Percentiles rank a stretch among this genome's conserved stretches.
These are phyloP conservation scores for Phylloscopus trochilus DNA, from an alignment of 2,113 vertebrate genomes.

Conservation along the genomic window DNA sequence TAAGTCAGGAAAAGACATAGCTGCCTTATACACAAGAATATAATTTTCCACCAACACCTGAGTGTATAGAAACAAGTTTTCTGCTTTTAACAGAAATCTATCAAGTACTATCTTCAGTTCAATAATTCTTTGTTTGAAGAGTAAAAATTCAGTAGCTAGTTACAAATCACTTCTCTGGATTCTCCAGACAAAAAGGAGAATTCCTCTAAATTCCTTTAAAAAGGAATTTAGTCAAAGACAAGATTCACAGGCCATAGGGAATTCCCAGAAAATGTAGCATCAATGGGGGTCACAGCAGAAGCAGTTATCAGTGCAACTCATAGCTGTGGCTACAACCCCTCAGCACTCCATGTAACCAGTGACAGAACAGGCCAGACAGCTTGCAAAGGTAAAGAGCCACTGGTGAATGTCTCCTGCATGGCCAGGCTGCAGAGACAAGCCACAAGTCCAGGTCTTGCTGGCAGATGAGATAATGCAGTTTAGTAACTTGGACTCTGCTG, in stretches of 20 bases:
- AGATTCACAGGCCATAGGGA: background rate
- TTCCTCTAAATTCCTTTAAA: background rate
- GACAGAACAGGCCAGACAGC: background rate
- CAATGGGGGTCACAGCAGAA: background rate
- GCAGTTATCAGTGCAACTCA: background rate
- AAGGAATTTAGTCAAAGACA: background rate
- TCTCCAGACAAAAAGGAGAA: background rate
- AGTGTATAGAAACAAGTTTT: background rate
- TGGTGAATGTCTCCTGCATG: background rate
- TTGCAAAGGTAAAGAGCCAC: background rate
- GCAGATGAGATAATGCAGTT: background rate
- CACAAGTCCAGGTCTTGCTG: background rate
- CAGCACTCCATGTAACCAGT: background rate
- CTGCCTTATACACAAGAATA: background rate
- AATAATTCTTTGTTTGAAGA: background rate
- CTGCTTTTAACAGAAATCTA: background rate
- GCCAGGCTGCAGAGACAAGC: background rate
- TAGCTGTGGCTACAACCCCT: background rate
- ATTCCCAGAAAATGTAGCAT: background rate
- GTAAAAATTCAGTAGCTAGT: background rate
- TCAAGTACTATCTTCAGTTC: background rate
- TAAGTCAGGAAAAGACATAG: background rate
- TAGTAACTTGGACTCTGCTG: background rate
- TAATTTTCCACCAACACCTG: background rate
- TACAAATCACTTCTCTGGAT: background rate